phyloP scores from a whole-genome alignment of 2,113 vertebrate genomes.

The Morphnarchus princeps region DNA sequence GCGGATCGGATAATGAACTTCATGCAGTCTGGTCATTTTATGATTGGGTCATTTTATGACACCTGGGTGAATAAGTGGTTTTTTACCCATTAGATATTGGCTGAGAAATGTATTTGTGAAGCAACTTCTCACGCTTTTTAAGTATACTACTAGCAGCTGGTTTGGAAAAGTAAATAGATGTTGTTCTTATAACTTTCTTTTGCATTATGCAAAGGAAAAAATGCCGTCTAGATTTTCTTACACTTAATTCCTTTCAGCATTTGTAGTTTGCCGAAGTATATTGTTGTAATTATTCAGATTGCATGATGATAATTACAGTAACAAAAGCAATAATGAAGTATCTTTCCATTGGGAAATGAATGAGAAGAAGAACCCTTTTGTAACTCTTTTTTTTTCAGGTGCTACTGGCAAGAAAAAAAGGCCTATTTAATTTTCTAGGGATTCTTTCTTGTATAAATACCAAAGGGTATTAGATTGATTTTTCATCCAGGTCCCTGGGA shows the following conservation, averaged over 20 bases:
- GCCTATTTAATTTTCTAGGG: neutral
- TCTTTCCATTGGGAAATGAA: neutral
- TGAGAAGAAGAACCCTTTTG: neutral
- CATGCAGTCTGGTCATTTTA: neutral
- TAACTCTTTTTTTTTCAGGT: neutral
- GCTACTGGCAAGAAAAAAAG: neutral
- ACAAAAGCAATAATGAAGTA: neutral
- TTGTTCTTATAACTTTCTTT: neutral
- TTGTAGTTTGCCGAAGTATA: neutral
- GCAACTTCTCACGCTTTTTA: neutral
- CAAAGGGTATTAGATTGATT: neutral
- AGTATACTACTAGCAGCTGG: neutral
- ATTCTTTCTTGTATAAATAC: neutral
- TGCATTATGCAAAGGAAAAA: neutral
- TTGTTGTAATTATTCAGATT: neutral
- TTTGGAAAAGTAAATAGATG: neutral
- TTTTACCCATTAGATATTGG: neutral
- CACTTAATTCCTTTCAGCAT: neutral
- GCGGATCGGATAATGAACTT: slow-evolving; percentile 2
- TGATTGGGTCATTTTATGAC: neutral
- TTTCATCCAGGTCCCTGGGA: neutral
- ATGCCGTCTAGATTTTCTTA: neutral
- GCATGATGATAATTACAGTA: neutral
- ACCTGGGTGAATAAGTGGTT: neutral
- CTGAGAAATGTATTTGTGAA: neutral